These are phyloP conservation scores for Platycnemis pennipes DNA, from an alignment of 2,888 invertebrate genomes.

Conservation along the genomic window DNA sequence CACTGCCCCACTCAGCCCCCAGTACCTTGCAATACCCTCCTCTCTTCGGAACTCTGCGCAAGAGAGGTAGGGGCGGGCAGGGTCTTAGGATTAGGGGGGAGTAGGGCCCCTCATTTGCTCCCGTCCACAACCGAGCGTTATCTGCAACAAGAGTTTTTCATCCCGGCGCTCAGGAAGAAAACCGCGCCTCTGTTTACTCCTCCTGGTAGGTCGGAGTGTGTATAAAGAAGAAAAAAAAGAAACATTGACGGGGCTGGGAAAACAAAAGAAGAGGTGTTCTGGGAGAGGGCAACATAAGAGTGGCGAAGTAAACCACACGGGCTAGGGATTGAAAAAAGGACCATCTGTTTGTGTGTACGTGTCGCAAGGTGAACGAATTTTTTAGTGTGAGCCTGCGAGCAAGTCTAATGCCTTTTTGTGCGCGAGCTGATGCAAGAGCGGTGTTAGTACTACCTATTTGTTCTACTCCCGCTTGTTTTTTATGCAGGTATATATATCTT, in stretches of 20 bases:
- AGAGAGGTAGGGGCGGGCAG: not conserved
- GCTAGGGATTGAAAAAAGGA: not conserved
- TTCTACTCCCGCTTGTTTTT: not conserved
- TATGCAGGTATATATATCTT: constrained; percentile 7
- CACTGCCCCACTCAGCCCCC: not conserved
- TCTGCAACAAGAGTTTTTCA: constrained; percentile 28
- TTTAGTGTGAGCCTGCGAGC: not conserved
- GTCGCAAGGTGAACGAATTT: not conserved
- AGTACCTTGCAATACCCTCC: not conserved
- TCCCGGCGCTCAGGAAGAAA: not conserved
- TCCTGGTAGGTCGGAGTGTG: not conserved
- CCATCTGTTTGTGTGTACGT: not conserved
- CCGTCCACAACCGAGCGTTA: not conserved
- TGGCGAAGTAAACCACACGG: not conserved
- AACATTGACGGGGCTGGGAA: not conserved
- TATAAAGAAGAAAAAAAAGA: not conserved
- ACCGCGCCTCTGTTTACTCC: not conserved
- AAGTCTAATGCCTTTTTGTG: not conserved
- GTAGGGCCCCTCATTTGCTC: not conserved
- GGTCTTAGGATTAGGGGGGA: not conserved
- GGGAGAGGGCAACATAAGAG: not conserved
- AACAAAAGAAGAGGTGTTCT: not conserved
- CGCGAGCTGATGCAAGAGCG: not conserved
- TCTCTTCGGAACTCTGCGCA: not conserved
- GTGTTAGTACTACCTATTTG: not conserved